phyloP scores from a whole-genome alignment of 2,888 invertebrate species.

The Eupeodes luniger region DNA sequence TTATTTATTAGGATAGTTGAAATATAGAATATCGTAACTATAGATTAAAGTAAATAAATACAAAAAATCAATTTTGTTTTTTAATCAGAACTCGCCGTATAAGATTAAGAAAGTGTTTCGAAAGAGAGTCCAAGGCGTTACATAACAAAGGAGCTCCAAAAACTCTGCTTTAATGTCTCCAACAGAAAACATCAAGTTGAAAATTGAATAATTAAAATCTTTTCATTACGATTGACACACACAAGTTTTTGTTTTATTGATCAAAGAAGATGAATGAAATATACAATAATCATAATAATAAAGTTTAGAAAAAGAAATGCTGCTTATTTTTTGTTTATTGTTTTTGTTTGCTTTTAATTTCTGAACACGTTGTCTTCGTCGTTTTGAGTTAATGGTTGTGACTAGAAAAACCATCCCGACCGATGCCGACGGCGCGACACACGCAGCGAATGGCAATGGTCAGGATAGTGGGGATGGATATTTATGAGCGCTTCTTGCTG shows the following conservation, averaged over 20 bases:
- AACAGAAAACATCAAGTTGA: too few species aligned
- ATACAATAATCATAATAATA: slow-evolving; percentile 55
- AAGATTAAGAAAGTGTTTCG: too few species aligned
- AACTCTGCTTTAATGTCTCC: too few species aligned
- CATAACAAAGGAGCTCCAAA: too few species aligned
- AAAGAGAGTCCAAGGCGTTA: too few species aligned
- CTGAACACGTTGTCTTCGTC: slow-evolving; percentile 62
- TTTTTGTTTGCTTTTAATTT: slow-evolving; percentile 54
- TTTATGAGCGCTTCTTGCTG: slow-evolving; percentile 80
- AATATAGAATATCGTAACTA: slow-evolving; percentile 53
- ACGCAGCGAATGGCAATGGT: slow-evolving; percentile 18
- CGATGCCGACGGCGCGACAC: not conserved
- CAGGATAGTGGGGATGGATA: slow-evolving; percentile 18
- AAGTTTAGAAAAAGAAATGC: slow-evolving; percentile 73
- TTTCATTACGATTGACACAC: slow-evolving; percentile 26
- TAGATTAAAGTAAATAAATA: slow-evolving; percentile 2
- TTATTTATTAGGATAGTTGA: slow-evolving; percentile 50
- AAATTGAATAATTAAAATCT: not conserved
- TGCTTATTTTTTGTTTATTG: slow-evolving; percentile 56
- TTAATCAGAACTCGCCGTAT: too few species aligned
- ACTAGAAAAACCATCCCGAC: slow-evolving; percentile 50
- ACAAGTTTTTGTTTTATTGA: slow-evolving; percentile 38
- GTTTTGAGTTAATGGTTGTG: slow-evolving; percentile 56
- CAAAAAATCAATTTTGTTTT: not conserved
- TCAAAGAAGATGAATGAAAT: slow-evolving; percentile 39